Percentiles rank a stretch among this genome's conserved stretches.
Evolutionary conservation across 2,797 vertebrate genomes (phyloP).

Genomic region (Delichon dasypus): DNA sequence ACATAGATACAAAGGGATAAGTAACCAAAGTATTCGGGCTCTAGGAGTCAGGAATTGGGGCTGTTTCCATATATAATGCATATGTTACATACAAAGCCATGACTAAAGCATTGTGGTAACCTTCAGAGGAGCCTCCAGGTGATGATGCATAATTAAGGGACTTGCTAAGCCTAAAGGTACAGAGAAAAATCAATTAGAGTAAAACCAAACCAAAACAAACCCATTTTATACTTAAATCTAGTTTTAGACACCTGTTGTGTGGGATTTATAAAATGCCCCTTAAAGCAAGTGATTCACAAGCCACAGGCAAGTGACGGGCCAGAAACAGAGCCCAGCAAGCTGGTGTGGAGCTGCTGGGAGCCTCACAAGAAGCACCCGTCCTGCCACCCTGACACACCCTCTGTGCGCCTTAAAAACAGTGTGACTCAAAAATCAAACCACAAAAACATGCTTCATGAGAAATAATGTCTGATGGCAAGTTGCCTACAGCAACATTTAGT

Average conservation of each 20-base stretch:
- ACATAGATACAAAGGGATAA: not conserved
- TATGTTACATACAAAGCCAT: not conserved
- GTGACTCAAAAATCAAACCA: constrained; percentile 33
- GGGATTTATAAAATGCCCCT: not conserved
- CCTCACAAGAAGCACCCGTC: not conserved
- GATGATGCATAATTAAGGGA: not conserved
- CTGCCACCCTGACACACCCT: not conserved
- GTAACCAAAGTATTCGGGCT: not conserved
- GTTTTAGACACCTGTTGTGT: constrained; percentile 9
- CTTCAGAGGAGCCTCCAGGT: constrained; percentile 5
- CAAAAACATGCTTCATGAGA: constrained; percentile 58
- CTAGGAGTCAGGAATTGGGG: not conserved
- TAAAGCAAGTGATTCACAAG: not conserved
- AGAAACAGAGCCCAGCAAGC: not conserved
- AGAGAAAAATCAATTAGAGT: constrained; percentile 1
- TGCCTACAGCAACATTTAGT: constrained; percentile 40
- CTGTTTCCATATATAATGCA: not conserved
- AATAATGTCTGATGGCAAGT: constrained; percentile 26
- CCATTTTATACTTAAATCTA: not conserved
- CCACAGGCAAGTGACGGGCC: not conserved
- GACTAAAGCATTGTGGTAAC: not conserved
- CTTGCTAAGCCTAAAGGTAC: not conserved
- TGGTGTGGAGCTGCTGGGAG: not conserved
- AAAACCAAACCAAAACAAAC: not conserved
- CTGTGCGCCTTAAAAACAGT: not conserved